Base-by-base conservation (phyloP, 1,140 invertebrate species). In the Cecropterus lyciades region DNA sequence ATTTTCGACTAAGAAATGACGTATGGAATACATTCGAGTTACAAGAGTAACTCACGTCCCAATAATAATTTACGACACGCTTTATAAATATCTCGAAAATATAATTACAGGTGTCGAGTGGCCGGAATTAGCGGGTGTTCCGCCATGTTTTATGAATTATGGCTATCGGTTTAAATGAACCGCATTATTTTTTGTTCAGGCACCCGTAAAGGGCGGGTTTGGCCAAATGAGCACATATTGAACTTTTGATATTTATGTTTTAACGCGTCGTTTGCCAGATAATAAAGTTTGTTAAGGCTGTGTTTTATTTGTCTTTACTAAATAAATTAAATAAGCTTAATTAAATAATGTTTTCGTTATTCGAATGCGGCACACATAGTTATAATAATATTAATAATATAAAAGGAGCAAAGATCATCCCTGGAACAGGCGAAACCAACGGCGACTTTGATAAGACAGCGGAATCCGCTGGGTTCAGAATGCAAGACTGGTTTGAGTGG, bases 31-130 rank as follows among this genome's bases (percentile, higher is more conserved):
- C 30, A 40, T 56, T 67, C 67, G 71, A 63, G 27, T 66, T 67
- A 33, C 48, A 66, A 67, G 24, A 49, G 69, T 74, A 77, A 10
- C 11, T 24, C 17, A 17, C n/a, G n/a, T n/a, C 45, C 46, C 45
- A 40, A 43, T 69, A 72, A 72, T 79, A 77, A 85, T 85, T 85
- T 83, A 83, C 69, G 70, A 72, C 56, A 33, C 42, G 51, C 69
- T 74, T 73, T 80, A 80, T 81, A 85, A 82, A 79, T 74, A 80
- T 75, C 78, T 80, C 78, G 77, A 85, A 81, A 83, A 81, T 79
- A 85, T 85, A 82, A 85, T 85, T 80, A 74, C 74, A 70, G 77
- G 76, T 82, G 80, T 79, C 69, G 77, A 75, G 27, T 65, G 30
- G 63, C 65, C 51, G 63, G 68, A 63, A 66, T 48, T 71, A 66